Evolutionary conservation across 2,888 invertebrate genomes (phyloP).

Genomic region (Cephus spinipes): DNA sequence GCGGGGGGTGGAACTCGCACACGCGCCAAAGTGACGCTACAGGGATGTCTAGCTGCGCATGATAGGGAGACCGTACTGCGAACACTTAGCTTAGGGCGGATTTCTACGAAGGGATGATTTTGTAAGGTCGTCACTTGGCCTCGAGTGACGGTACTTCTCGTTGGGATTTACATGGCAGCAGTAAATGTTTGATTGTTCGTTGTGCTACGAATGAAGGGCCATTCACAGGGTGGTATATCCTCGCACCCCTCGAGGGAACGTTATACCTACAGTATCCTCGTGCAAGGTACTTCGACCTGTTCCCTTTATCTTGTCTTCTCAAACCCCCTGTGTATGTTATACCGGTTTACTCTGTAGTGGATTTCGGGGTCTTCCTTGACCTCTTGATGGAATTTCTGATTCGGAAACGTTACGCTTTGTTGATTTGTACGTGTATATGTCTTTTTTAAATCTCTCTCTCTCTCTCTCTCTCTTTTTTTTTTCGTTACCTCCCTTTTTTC

Average conservation of each 20-base stretch:
- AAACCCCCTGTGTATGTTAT: no score
- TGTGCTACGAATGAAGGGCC: conserved; percentile 4
- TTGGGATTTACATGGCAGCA: conserved; percentile 48
- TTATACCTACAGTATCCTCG: not conserved
- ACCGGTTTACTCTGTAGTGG: no score
- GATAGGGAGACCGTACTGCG: not conserved
- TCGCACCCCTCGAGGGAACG: not conserved
- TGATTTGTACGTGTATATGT: not conserved
- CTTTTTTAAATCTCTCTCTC: not conserved
- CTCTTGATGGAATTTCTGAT: not conserved
- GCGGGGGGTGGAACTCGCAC: no score
- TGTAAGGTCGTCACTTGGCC: conserved; percentile 31
- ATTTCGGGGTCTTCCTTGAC: not conserved
- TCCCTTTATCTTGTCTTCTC: no score
- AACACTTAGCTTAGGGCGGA: not conserved
- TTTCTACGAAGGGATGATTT: conserved; percentile 9
- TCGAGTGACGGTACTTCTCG: conserved; percentile 34
- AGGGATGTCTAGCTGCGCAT: not conserved
- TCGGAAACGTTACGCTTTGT: not conserved
- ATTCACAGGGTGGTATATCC: not conserved
- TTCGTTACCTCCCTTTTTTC: not conserved
- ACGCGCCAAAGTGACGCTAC: not conserved
- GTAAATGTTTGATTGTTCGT: conserved; percentile 48
- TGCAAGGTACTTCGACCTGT: not conserved
- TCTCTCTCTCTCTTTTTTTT: not conserved